Evolutionary conservation across 2,888 invertebrate genomes (phyloP).

Genomic region (Troglohyphantes excavatus): DNA sequence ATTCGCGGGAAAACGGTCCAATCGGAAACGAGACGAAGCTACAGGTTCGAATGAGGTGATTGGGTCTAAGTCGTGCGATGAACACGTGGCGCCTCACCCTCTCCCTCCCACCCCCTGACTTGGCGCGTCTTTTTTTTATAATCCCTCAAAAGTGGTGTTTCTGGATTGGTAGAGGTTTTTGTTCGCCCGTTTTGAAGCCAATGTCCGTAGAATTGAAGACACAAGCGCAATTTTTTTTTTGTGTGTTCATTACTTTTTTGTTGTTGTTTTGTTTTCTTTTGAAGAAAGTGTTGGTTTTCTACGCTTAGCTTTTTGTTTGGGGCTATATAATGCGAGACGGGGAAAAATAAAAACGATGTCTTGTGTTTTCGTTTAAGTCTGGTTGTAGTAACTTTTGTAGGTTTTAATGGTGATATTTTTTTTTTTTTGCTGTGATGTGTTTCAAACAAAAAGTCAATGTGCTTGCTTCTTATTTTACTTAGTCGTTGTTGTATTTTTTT

Average conservation of each 20-base stretch:
- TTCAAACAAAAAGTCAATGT: too few relatives aligned
- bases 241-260: not conserved
- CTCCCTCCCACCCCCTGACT: slow-evolving; percentile 2
- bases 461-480: too few relatives aligned
- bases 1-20: slow-evolving; percentile 74
- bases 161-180: not conserved
- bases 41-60: slow-evolving; percentile 62
- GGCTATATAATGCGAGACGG: not conserved
- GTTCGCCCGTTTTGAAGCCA: not conserved
- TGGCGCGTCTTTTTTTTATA: not conserved
- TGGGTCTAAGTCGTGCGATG: slow-evolving; percentile 62
- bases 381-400: too few relatives aligned
- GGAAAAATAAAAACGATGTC: not conserved
- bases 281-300: too few relatives aligned
- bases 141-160: not conserved
- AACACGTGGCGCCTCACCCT: slow-evolving; percentile 68
- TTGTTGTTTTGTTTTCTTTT: not conserved
- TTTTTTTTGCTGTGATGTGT: too few relatives aligned
- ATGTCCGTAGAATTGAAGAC: not conserved
- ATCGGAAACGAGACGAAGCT: slow-evolving; percentile 27
- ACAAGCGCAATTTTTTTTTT: not conserved
- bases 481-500: too few relatives aligned
- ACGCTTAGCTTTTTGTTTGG: not conserved
- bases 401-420: too few relatives aligned
- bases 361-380: not conserved